Evolutionary conservation across 1,140 invertebrate species (phyloP).

Genomic region (Calosoma granatense): DNA sequence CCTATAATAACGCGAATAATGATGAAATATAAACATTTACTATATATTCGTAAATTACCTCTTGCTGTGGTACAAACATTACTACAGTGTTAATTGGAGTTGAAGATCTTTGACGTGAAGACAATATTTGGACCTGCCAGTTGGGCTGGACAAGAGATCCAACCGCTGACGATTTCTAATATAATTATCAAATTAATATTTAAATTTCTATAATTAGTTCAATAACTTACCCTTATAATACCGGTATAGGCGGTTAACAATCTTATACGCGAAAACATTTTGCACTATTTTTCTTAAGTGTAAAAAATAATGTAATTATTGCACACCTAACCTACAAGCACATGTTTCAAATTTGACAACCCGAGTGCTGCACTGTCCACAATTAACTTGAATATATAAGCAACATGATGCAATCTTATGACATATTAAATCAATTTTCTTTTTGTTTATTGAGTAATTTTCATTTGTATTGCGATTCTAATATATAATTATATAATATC

Average conservation of each 20-base stretch:
- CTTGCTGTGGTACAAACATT: conserved; percentile 98
- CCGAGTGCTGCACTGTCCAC: no score
- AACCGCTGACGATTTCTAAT: background rate
- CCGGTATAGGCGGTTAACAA: background rate
- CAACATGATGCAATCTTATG: no score
- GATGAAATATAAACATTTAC: conserved; percentile 9
- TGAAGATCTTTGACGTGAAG: conserved; percentile 46
- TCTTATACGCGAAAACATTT: conserved; percentile 1
- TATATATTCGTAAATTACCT: conserved; percentile 45
- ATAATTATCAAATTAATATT: background rate
- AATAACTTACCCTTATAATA: conserved; percentile 2
- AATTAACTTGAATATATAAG: no score
- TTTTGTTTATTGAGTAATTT: no score
- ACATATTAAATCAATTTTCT: no score
- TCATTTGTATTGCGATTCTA: no score
- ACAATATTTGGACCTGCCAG: conserved; percentile 24
- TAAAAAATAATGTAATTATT: background rate
- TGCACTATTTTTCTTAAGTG: background rate
- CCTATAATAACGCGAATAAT: conserved; percentile 44
- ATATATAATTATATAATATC: no score
- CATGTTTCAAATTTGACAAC: conserved; percentile 2
- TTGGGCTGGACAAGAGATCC: background rate
- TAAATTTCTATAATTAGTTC: background rate
- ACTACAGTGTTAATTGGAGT: conserved; percentile 86
- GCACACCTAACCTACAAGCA: background rate